Base-by-base conservation (phyloP, 2,113 vertebrate species). In the Pontoporia blainvillei region DNA sequence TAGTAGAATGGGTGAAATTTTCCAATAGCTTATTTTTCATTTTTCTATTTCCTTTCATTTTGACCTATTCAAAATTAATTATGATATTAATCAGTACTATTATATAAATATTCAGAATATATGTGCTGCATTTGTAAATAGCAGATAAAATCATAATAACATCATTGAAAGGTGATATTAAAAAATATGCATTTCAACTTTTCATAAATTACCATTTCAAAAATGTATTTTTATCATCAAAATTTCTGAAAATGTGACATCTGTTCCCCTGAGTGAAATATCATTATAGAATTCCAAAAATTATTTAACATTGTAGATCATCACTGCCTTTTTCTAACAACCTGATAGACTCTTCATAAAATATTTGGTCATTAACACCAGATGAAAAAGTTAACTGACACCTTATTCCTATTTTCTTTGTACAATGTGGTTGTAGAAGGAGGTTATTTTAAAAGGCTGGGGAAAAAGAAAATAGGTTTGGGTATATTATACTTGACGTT, bases 241-340 rank as follows among this genome's bases (percentile, higher is more conserved):
- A 72, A 52, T 95, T 96, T 92, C 84, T 75, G n/a, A 92, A 96
- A 90, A 49, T 71, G 5, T 85, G 52, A 14, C 12, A 64, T 82
- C 6, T 62, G 2, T 31, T 69, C 10, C 20, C 29, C 39, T 8
- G 11, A 59, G 6, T 73, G 20, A 82, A 61, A 27, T 46, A 46
- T 61, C 6, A 44, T 67, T 84, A 52, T 18, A 39, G 11, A 90
- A 90, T 73, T 69, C 29, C 13, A 90, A 85, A 92, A 44, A 36
- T 46, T 54, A 27, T 21, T 73, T 59, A 87, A 54, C 54, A 57
- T 83, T 72, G 5, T 78, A 91, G n/a, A n/a, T 93, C 39, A 89
- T 36, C 2, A 15, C 8, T 64, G 1, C 1, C 2, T 75, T 72
- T 78, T 86, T 49, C 49, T 69, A 73, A 62, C 46, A 91, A 76